phyloP scores from a whole-genome alignment of 2,797 vertebrate species.

The Eremophila alpestris region DNA sequence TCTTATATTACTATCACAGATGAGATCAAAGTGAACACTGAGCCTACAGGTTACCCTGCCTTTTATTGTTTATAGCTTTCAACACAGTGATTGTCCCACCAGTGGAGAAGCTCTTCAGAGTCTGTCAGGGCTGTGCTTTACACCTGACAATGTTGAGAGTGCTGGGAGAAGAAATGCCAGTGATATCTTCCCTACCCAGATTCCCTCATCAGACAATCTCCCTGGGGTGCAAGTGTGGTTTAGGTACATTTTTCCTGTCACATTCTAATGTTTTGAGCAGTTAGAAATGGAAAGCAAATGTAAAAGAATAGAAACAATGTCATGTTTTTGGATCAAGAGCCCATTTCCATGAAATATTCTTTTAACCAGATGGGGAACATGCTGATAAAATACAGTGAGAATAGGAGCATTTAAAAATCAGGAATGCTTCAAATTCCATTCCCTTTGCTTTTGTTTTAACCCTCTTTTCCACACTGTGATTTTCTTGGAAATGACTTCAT shows the following conservation, averaged over 20 bases:
- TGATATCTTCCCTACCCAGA: neutral
- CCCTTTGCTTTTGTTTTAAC: neutral
- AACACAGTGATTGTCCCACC: neutral
- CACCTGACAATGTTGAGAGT: neutral
- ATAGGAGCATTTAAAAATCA: neutral
- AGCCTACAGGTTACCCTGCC: neutral
- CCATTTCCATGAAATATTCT: neutral
- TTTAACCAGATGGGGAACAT: neutral
- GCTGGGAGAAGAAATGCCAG: neutral
- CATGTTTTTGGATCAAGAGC: neutral
- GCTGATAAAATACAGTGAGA: neutral
- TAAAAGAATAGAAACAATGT: neutral
- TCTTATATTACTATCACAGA: neutral
- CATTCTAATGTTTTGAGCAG: neutral
- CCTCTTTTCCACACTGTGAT: neutral
- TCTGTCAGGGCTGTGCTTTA: neutral
- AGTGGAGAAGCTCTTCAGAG: neutral
- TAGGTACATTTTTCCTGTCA: neutral
- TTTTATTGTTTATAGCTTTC: neutral
- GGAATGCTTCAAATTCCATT: neutral
- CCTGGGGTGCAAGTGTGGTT: neutral
- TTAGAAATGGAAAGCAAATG: neutral
- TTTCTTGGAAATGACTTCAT: neutral
- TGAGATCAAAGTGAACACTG: neutral
- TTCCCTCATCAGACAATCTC: neutral